These are phyloP conservation scores for Callosobruchus maculatus DNA, from an alignment of 2,888 invertebrate species.

Conservation along the genomic window DNA sequence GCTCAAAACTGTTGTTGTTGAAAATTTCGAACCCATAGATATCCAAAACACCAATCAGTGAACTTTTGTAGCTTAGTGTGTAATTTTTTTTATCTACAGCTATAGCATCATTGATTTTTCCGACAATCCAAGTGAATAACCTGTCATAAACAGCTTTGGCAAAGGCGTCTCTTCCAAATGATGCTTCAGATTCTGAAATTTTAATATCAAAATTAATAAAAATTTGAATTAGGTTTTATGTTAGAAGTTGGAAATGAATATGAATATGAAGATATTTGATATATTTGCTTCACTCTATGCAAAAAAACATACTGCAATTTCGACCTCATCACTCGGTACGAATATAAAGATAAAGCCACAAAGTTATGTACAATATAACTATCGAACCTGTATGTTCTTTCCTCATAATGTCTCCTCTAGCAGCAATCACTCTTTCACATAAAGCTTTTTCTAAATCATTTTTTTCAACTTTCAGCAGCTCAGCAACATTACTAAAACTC, in stretches of 20 bases:
- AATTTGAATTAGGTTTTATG: no score
- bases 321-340: no score
- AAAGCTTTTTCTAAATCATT: slow-evolving; percentile 68
- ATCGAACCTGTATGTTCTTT: slow-evolving; percentile 71
- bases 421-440: slow-evolving; percentile 86
- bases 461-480: slow-evolving; percentile 61
- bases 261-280: no score
- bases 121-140: slow-evolving; percentile 92
- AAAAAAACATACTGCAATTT: no score
- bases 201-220: not conserved
- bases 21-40: slow-evolving; percentile 99
- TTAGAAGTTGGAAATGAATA: no score
- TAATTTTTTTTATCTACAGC: slow-evolving; percentile 61
- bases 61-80: slow-evolving; percentile 61
- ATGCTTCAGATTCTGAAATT: slow-evolving; percentile 65
- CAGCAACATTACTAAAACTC: slow-evolving; percentile 59
- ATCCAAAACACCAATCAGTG: slow-evolving; percentile 91
- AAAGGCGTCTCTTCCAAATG: slow-evolving; percentile 86
- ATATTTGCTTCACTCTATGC: no score
- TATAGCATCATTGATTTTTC: slow-evolving; percentile 87
- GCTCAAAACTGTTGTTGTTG: slow-evolving; percentile 95
- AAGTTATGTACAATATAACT: not conserved
- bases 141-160: slow-evolving; percentile 95
- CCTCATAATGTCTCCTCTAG: slow-evolving; percentile 87
- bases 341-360: no score